Evolutionary conservation across 2,113 vertebrate genomes (phyloP).

Genomic region (Lophura nycthemera): DNA sequence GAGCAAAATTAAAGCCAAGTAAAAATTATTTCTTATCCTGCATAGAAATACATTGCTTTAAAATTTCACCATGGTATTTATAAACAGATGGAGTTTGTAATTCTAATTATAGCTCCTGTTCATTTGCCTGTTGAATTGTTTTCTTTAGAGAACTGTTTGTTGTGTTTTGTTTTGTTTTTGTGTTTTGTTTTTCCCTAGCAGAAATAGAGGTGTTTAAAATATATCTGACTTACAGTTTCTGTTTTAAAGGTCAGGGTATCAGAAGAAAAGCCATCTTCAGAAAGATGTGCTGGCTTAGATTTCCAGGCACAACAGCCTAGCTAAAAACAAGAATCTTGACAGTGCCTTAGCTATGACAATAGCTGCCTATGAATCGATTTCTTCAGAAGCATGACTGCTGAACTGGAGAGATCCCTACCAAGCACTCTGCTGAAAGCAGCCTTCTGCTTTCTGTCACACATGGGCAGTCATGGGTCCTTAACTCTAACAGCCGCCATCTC

Average conservation of each 20-base stretch:
- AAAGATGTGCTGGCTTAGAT: background rate
- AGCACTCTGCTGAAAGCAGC: background rate
- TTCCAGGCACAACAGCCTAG: background rate
- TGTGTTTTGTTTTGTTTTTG: no score
- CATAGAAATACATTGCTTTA: background rate
- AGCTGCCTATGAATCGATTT: background rate
- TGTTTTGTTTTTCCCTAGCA: background rate
- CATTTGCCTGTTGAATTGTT: background rate
- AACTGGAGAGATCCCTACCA: background rate
- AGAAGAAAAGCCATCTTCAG: background rate
- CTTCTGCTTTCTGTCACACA: background rate
- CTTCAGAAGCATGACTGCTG: background rate
- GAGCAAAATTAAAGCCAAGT: background rate
- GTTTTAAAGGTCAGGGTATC: background rate
- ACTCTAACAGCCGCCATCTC: background rate
- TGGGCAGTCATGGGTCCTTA: background rate
- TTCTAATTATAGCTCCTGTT: background rate
- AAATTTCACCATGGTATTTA: background rate
- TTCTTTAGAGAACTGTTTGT: background rate
- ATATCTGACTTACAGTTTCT: background rate
- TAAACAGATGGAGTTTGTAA: background rate
- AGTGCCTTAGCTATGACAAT: background rate
- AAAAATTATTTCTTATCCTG: background rate
- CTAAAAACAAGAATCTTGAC: fast-evolving
- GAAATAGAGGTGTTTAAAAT: background rate